Evolutionary conservation across 2,797 vertebrate genomes (phyloP).

Genomic region (Cercopithecus diana): DNA sequence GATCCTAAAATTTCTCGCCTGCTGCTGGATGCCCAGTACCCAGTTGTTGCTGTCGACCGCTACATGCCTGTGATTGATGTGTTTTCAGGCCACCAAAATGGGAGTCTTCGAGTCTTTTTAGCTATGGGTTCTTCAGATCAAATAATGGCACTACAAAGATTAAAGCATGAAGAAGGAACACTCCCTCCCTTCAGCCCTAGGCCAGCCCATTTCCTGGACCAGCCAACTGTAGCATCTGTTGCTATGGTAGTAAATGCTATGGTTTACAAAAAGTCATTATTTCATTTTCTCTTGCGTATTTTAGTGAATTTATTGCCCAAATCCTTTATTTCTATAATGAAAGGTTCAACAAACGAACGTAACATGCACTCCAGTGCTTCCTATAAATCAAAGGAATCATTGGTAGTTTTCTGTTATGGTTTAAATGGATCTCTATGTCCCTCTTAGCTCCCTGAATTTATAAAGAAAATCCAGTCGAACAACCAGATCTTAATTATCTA

Average conservation of each 20-base stretch:
- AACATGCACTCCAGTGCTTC: neutral
- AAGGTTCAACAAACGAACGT: conserved; percentile 7
- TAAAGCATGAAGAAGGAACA: conserved; percentile 87
- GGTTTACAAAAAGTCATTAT: conserved; percentile 28
- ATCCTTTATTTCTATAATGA: conserved; percentile 39
- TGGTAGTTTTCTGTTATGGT: neutral
- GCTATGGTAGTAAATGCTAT: conserved; percentile 59
- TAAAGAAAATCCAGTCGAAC: conserved; percentile 20
- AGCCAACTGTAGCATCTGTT: conserved; percentile 72
- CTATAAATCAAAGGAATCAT: conserved; percentile 32
- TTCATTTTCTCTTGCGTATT: conserved; percentile 47
- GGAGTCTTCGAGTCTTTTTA: conserved; percentile 92
- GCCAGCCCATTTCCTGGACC: conserved; percentile 91
- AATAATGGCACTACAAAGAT: conserved; percentile 90
- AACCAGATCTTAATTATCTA: conserved; percentile 14
- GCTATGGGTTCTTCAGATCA: conserved; percentile 94
- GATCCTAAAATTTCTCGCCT: conserved; percentile 90
- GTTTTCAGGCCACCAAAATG: conserved; percentile 90
- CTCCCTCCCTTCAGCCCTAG: conserved; percentile 72
- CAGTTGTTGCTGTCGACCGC: conserved; percentile 94
- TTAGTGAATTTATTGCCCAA: conserved; percentile 25
- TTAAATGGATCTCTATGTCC: neutral
- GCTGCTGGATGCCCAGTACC: conserved; percentile 94
- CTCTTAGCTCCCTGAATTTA: conserved; percentile 38
- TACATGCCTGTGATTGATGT: conserved; percentile 93